Base-by-base conservation (phyloP, 2,113 vertebrate genomes). In the Lates calcarifer region DNA sequence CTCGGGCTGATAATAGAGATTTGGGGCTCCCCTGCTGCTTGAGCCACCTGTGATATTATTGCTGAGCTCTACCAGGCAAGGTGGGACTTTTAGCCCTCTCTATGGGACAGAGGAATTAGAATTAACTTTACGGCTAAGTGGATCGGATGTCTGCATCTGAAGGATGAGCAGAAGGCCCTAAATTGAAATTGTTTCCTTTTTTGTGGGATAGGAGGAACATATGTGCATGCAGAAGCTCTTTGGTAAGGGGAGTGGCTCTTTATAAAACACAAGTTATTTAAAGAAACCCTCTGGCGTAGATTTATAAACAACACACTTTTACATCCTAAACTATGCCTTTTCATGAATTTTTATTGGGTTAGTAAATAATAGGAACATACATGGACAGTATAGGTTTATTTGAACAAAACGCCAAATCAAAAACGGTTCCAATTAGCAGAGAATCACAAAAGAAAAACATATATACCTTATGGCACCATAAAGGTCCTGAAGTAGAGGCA, bases 21-120 rank as follows among this genome's bases (percentile, higher is more conserved):
- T 91, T 85, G 72, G 85, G 86, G 82, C 86, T 74, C 92, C 92
- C 95, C 94, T 64, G 92, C 91, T 78, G 95, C 74, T 92, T 33
- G 39, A 85, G 90, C 94, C 95, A 96, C 95, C 95, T 96, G 95
- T 92, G 94, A 95, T 91, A 94, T 93, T 93, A 92, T 93, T 90
- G 87, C 64, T 69, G 79, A 84, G 88, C 90, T 93, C 83, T 57
- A 70, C 65, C 67, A 51, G 69, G 91, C 88, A 69, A 91, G 91
- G 92, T 90, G 81, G 92, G 84, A 79, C 83, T 89, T 73, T 79
- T 63, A 67, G 69, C 74, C 58, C 83, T 79, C 87, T 29, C 85
- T 37, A 56, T 68, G 84, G 85, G 86, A 85, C 70, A 4, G 53
- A 76, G 73, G 89, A 87, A 87, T 90, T 90, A 87, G 69, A 91